Base-by-base conservation (phyloP, 1,140 invertebrate genomes). In the Trachelipus rathkii region DNA sequence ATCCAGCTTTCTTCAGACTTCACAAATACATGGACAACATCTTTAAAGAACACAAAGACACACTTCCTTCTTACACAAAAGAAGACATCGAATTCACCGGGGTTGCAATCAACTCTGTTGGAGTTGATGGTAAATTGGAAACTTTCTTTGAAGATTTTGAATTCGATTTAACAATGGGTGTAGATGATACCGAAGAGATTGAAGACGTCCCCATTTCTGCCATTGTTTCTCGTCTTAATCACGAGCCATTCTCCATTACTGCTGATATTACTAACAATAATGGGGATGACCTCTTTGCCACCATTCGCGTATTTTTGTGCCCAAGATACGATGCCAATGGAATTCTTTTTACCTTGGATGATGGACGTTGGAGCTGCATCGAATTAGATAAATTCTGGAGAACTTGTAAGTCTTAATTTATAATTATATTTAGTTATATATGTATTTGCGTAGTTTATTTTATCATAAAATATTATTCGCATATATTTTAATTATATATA, bases 101-200 rank as follows among this genome's bases (percentile, higher is more conserved):
- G 45, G 89, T 92, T 33, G 84, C 84, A 6, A 89, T 92, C 69
- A 85, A 90, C 75, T 87, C 87, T 53, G 86, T 92, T 19, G 88
- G 87, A 44, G 89, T 92, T 8, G 85, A 88, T 7, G 87, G 90
- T 24, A 46, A 89, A 73, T 83, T 93, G 10, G 85, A 88, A 19
- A 92, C 91, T 33, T 92, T 89, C 83, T 91, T 92, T 84, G 90
- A 92, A 71, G 85, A 90, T 45, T 89, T 88, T 79, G 88, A 91
- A 81, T 79, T 90, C 19, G 88, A 91, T 77, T 87, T 91, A 46
- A 89, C 87, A 82, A 90, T 91, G 80, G 88, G 88, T 72, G 76
- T 92, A 21, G 84, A 84, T 33, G 71, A n/a, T 13, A 75, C 75
- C 24, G 76, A 80, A 46, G 72, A 77, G 46, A 75, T 76, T 10